Conservation (phyloP, 2,113 vertebrate species). For the Equus przewalskii region DNA sequence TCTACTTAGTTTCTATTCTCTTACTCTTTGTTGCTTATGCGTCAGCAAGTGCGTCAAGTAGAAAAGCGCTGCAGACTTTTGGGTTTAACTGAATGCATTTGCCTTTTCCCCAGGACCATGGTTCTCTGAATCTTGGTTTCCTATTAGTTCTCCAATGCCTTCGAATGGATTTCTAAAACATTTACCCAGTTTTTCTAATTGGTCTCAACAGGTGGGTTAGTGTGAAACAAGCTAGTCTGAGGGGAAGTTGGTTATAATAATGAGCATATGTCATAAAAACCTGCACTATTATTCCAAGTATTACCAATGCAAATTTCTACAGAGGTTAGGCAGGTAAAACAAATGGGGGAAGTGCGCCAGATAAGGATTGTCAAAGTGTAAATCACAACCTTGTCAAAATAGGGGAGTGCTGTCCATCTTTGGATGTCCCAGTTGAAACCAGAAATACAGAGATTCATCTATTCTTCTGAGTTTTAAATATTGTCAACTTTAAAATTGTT, state of each 20-base stretch:
- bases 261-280: not conserved
- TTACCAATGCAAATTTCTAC: not conserved
- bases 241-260: not conserved
- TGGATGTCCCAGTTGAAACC: not conserved
- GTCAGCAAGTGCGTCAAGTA: not conserved
- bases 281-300: not conserved
- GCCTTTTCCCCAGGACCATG: not conserved
- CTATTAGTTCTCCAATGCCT: rapidly evolving
- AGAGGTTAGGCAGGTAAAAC: not conserved
- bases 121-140: not conserved
- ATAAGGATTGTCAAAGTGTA: not conserved
- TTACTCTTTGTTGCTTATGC: not conserved
- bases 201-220: not conserved
- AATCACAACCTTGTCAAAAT: not conserved
- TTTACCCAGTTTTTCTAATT: not conserved
- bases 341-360: not conserved
- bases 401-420: not conserved
- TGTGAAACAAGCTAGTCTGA: not conserved
- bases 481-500: not conserved
- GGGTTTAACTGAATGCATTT: not conserved
- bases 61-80: not conserved
- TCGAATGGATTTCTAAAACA: not conserved
- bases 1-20: not conserved
- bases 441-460: not conserved
- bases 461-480: not conserved